Base-by-base conservation (phyloP, 2,888 invertebrate genomes). In the Melanotus villosus region DNA sequence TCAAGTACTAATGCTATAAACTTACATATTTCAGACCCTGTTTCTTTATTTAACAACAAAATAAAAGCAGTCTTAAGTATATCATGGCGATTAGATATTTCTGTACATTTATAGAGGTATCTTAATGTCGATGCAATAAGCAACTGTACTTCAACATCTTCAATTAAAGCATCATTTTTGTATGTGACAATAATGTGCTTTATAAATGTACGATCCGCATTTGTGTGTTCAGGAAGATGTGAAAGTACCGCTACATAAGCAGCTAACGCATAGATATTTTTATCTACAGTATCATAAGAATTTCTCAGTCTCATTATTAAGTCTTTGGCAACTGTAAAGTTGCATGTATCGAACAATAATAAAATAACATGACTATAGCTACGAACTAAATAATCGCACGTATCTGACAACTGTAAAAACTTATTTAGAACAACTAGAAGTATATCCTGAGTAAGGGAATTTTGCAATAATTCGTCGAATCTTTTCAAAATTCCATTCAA, bases 21-120 rank as follows among this genome's bases (percentile, higher is more conserved):
- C 70, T 72, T 71, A 30, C 70, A 73, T 5, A 75, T 68, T 63
- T 76, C 75, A 9, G 66, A 47, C 26, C 69, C 62, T n/a, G 76
- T 75, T 6, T 72, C 65, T 38, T 65, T 50, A n/a, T 69, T 60
- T 10, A 77, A 41, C 9, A 79, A 70, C n/a, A 77, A 72, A 68
- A 76, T 73, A 43, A 77, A 72, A 12, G 72, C 72, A 9, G 79
- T 62, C 73, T 78, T 77, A 7, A 76, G 73, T 36, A 78, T 34
- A 34, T 26, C 32, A 30, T 36, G 50, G 57, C 72, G 68, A 19
- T 72, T 54, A 38, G 65, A 58, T n/a, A 32, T n/a, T 6, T 62
- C 60, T 21, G 60, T 58, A 65, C 58, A 68, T 66, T 65, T 54
- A 54, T 75, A 74, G 9, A 77, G 73, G 63, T 73, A 73, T 12